Conservation (phyloP, 2,888 invertebrate species). For the Scrobipalpa atriplicella region DNA sequence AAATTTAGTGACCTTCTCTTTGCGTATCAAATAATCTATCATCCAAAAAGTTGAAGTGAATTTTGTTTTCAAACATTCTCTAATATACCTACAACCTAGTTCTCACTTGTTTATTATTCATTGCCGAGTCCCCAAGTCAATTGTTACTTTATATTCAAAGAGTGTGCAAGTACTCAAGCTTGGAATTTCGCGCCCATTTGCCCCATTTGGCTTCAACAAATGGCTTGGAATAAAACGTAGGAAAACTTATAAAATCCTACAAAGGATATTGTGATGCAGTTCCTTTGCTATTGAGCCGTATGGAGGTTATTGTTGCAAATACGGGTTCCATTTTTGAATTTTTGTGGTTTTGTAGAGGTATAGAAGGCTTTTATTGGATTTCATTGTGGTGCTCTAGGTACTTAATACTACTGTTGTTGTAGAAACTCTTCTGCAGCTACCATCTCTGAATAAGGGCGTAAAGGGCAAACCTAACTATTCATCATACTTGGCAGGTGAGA, state of each 20-base stretch:
- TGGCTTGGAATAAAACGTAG: conserved; percentile 40
- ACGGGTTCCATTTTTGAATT: conserved; percentile 24
- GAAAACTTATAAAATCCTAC: conserved; percentile 53
- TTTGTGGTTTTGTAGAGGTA: conserved; percentile 10
- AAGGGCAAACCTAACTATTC: too few relatives aligned
- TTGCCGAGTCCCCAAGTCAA: conserved; percentile 27
- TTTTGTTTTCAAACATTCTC: background rate
- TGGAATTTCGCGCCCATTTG: conserved; percentile 18
- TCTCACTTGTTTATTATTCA: conserved; percentile 17
- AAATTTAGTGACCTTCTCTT: too few relatives aligned
- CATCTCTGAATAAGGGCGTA: too few relatives aligned
- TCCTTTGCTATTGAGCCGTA: conserved; percentile 35
- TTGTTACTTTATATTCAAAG: conserved; percentile 34
- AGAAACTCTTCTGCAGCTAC: too few relatives aligned
- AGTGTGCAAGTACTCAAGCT: conserved; percentile 18
- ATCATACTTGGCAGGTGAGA: too few relatives aligned
- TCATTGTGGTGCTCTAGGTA: too few relatives aligned
- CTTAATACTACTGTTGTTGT: too few relatives aligned
- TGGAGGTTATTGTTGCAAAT: conserved; percentile 33
- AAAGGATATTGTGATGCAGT: conserved; percentile 44
- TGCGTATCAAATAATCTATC: too few relatives aligned
- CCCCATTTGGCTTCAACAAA: conserved; percentile 19
- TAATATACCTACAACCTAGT: background rate
- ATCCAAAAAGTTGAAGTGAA: too few relatives aligned
- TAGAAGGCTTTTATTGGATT: conserved; percentile 20